Conservation (phyloP, 2,113 vertebrate species). For the Copsychus sechellarum region DNA sequence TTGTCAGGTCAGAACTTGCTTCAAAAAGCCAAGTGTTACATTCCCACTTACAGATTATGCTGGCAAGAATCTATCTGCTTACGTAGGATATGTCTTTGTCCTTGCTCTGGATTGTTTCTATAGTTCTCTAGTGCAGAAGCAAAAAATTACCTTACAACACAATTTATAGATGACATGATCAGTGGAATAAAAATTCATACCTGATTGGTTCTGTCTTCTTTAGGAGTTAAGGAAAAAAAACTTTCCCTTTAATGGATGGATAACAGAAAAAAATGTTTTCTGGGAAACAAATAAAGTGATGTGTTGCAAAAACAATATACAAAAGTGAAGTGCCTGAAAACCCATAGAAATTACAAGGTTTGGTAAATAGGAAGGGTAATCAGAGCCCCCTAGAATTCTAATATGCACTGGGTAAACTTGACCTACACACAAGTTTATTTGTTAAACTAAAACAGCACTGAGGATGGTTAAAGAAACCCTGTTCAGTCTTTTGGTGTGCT, state of each 20-base stretch:
- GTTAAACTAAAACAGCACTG: not conserved
- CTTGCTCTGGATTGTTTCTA: constrained; percentile 12
- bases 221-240: constrained; percentile 39
- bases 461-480: not conserved
- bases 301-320: not conserved
- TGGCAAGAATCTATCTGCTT: constrained; percentile 52
- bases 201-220: constrained; percentile 12
- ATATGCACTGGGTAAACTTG: not conserved
- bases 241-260: not conserved
- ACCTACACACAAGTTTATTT: not conserved
- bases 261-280: not conserved
- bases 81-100: not conserved
- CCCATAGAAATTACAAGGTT: not conserved
- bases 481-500: not conserved
- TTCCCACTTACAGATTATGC: constrained; percentile 59
- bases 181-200: not conserved
- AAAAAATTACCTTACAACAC: constrained; percentile 13
- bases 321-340: not conserved
- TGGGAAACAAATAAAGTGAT: not conserved
- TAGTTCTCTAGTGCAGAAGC: constrained; percentile 13
- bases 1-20: constrained; percentile 62
- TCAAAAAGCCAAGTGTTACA: constrained; percentile 54
- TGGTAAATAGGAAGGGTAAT: not conserved
- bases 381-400: not conserved
- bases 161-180: constrained; percentile 6